A percentile compares a stretch with the other conserved stretches of the same genome.
phyloP scores from a whole-genome alignment of 2,113 vertebrate genomes.

The Eudorcas thomsonii region DNA sequence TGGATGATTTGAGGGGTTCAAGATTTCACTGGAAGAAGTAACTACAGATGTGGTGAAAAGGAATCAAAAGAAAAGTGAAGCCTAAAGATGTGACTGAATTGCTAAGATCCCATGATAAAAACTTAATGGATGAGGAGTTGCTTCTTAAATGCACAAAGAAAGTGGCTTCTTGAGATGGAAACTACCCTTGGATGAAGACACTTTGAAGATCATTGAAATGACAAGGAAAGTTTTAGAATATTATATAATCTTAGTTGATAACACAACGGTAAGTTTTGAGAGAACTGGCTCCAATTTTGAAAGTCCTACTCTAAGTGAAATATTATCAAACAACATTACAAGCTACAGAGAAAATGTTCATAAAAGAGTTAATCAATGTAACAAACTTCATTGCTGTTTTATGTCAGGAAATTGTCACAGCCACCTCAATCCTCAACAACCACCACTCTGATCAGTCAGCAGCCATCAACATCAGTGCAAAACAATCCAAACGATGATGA shows the following conservation, averaged over 20 bases:
- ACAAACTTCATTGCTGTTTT: not conserved
- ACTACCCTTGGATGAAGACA: not conserved
- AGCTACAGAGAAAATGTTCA: not conserved
- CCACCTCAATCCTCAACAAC: not conserved
- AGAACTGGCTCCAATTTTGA: not conserved
- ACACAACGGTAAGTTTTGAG: not conserved
- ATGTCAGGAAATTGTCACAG: not conserved
- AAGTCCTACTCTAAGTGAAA: not conserved
- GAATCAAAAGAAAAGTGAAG: not conserved
- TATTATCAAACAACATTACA: not conserved
- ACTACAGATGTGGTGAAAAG: not conserved
- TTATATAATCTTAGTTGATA: not conserved
- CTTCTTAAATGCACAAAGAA: not conserved
- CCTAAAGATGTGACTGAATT: not conserved
- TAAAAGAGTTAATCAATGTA: not conserved
- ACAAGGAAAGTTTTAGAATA: not conserved
- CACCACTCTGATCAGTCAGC: not conserved
- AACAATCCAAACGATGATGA: not conserved
- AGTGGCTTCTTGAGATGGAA: not conserved
- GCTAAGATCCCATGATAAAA: not conserved
- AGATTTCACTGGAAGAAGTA: not conserved
- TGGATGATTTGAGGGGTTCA: not conserved
- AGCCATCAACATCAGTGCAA: not conserved
- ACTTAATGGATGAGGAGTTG: not conserved
- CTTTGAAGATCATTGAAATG: not conserved